Percentiles rank a stretch among this genome's conserved stretches.
Conservation (phyloP, 2,113 vertebrate genomes). For the Brachyhypopomus gauderio region DNA sequence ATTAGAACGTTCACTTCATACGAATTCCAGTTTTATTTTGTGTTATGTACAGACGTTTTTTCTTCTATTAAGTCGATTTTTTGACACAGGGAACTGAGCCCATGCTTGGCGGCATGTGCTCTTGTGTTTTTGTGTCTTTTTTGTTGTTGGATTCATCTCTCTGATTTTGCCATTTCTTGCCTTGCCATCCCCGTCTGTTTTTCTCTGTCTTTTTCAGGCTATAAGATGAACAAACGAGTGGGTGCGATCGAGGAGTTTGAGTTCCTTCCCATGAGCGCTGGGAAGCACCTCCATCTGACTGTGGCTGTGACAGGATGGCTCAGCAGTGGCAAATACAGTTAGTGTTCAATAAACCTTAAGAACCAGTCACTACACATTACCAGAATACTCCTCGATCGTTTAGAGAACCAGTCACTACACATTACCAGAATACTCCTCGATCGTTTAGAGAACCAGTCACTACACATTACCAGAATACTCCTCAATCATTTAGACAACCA, state of each 20-base stretch:
- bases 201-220: slow-evolving; percentile 74
- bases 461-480: too few species aligned
- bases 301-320: slow-evolving; percentile 95
- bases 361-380: background rate
- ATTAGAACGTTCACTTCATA: too few species aligned
- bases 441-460: too few species aligned
- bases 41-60: too few species aligned
- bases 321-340: slow-evolving; percentile 91
- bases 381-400: too few species aligned
- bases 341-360: slow-evolving; percentile 56
- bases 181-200: background rate
- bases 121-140: background rate
- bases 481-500: too few species aligned
- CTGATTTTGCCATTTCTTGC: background rate
- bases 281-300: slow-evolving; percentile 88
- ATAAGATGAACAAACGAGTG: slow-evolving; percentile 98
- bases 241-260: slow-evolving; percentile 96
- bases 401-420: too few species aligned
- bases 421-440: too few species aligned
- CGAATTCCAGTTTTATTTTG: too few species aligned
- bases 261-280: slow-evolving; percentile 88
- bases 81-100: too few species aligned
- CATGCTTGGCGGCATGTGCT: background rate
- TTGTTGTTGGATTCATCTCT: background rate
- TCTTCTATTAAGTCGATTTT: too few species aligned